Conservation (phyloP, 2,797 vertebrate genomes). For the Periparus ater region DNA sequence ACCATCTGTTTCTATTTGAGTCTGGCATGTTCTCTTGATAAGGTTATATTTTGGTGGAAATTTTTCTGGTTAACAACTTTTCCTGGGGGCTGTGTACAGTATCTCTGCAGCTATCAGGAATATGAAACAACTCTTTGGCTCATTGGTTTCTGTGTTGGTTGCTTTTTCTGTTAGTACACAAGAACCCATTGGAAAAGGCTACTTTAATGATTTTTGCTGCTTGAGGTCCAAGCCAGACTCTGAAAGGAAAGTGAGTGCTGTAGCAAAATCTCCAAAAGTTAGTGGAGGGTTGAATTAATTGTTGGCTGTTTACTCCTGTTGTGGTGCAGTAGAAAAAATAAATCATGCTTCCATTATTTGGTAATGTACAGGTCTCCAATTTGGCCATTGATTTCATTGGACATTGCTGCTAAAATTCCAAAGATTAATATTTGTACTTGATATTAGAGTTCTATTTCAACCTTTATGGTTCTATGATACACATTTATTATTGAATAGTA, state of each 20-base stretch:
- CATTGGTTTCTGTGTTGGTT: not conserved
- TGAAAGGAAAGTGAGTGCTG: not conserved
- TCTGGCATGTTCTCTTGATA: not conserved
- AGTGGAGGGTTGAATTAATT: not conserved
- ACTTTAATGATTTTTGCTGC: not conserved
- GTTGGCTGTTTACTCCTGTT: not conserved
- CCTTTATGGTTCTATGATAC: not conserved
- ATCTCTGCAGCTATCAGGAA: not conserved
- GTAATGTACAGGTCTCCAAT: rapidly evolving
- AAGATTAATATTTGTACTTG: not conserved
- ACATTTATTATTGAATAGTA: not conserved
- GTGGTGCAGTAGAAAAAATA: not conserved
- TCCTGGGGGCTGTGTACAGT: not conserved
- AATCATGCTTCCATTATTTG: not conserved
- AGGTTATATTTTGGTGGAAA: not conserved
- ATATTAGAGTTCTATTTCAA: not conserved
- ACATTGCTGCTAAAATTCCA: not conserved
- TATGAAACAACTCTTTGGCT: not conserved
- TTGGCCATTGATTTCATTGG: not conserved
- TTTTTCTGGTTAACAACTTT: not conserved
- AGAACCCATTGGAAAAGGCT: not conserved
- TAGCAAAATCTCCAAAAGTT: not conserved
- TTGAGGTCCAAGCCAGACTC: not conserved
- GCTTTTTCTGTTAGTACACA: not conserved
- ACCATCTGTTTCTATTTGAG: not conserved